phyloP scores from a whole-genome alignment of 2,888 invertebrate species.

The Drosophila sordidula region DNA sequence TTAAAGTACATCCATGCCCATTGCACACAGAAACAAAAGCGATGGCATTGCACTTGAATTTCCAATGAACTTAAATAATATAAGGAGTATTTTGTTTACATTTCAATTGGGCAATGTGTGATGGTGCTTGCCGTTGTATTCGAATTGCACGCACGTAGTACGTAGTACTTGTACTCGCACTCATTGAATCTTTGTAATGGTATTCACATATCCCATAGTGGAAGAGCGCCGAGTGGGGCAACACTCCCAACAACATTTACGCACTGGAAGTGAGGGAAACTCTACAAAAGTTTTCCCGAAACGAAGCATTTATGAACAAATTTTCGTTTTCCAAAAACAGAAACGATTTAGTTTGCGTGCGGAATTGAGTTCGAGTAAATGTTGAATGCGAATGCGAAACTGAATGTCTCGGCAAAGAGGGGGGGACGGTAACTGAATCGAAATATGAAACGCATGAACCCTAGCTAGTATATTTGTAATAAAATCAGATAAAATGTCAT shows the following conservation, averaged over 20 bases:
- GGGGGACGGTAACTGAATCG: slow-evolving; percentile 28
- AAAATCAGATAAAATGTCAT: slow-evolving; percentile 21
- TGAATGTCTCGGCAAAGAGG: slow-evolving; percentile 37
- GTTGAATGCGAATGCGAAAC: slow-evolving; percentile 50
- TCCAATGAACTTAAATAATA: slow-evolving; percentile 30
- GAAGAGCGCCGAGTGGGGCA: slow-evolving; percentile 23
- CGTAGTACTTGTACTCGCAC: slow-evolving; percentile 28
- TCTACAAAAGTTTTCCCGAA: slow-evolving; percentile 70
- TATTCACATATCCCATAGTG: slow-evolving; percentile 20
- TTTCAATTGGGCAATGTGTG: slow-evolving; percentile 49
- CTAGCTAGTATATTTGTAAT: slow-evolving; percentile 7
- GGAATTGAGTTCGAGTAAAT: slow-evolving; percentile 74
- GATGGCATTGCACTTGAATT: slow-evolving; percentile 56
- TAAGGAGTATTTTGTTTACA: slow-evolving; percentile 56
- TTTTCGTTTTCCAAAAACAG: slow-evolving; percentile 78
- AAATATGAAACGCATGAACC: slow-evolving; percentile 41
- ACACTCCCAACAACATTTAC: slow-evolving; percentile 68
- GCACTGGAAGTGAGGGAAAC: slow-evolving; percentile 76
- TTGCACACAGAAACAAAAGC: slow-evolving; percentile 47
- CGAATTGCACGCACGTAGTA: slow-evolving; percentile 21
- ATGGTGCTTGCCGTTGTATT: slow-evolving; percentile 46
- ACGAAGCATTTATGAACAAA: slow-evolving; percentile 54
- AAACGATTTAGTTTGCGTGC: slow-evolving; percentile 78
- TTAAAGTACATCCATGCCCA: background rate
- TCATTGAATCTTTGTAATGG: slow-evolving; percentile 44